Conservation (phyloP, 2,113 vertebrate genomes). For the Leptosomus discolor region DNA sequence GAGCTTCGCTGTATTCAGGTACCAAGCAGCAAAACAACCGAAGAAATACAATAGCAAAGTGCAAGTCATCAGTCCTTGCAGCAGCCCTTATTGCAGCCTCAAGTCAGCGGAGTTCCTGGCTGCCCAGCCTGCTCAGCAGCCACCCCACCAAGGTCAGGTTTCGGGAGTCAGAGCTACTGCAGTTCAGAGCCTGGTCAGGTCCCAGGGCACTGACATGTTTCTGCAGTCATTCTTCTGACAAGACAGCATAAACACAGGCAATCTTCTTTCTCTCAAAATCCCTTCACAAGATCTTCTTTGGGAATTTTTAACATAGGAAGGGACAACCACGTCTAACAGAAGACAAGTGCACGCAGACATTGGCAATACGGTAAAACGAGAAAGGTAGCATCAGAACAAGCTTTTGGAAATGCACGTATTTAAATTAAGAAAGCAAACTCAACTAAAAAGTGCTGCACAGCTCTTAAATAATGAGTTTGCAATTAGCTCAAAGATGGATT, state of each 20-base stretch:
- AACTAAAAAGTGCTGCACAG: background rate
- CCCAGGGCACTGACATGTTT: background rate
- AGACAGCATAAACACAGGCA: background rate
- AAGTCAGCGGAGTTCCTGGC: background rate
- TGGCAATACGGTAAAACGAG: fast-evolving
- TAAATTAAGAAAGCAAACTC: background rate
- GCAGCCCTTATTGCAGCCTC: background rate
- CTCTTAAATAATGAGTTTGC: background rate
- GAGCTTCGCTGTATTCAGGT: background rate
- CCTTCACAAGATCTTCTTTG: background rate
- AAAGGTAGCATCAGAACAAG: background rate
- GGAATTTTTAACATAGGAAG: background rate
- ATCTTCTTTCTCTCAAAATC: background rate
- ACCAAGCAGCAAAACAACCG: background rate
- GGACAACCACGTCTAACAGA: background rate
- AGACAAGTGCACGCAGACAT: background rate
- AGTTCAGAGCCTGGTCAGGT: background rate
- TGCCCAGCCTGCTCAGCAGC: background rate
- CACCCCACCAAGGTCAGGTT: background rate
- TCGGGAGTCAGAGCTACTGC: background rate
- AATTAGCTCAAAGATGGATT: background rate
- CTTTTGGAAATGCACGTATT: background rate
- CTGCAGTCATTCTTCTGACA: background rate
- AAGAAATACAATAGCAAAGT: background rate
- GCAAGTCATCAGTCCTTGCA: background rate